Base-by-base conservation (phyloP, 1,140 invertebrate species). In the Drosophila funebris region DNA sequence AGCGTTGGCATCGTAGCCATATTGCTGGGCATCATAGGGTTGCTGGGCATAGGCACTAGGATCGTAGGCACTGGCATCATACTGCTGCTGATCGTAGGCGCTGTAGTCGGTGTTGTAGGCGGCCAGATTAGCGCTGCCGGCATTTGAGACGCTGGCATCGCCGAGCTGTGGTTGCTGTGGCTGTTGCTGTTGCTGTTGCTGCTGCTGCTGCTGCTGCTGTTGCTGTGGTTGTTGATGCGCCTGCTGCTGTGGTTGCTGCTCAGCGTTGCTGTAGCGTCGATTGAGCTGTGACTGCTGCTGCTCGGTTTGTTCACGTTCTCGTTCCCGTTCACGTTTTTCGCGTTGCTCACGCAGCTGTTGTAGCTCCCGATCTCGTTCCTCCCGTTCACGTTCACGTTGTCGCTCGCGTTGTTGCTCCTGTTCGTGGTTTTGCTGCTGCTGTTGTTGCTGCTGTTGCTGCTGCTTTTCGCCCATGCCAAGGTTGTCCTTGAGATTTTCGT, bases 401-500 rank as follows among this genome's bases (percentile, higher is more conserved):
- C 61, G 72, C 36, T 82, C 60, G 11, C 60, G 37, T 33, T 76
- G 61, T 24, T 77, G 58, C 36, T 78, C 73, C 36, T 56, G 16
- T 7, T 50, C 48, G 33, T 73, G 61, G 11, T 82, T 44, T 4
- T 53, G 56, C 9, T 46, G 63, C 14, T 61, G 52, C 29, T 76
- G 66, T 8, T 82, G 63, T n/a, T 36, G 33, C 24, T 27, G 24
- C 41, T 79, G 81, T 39, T 87, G 70, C 14, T 73, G 73, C 64
- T 90, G 81, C 29, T 91, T 91, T 56, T 91, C 90, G 68, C 90
- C 85, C 81, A 84, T 72, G 76, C 89, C 89, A 78, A 90, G 70
- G 80, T 90, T 90, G 87, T 91, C 90, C 58, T 91, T 91, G 88
- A 90, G 81, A 87, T 91, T 91, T 75, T 91, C 90, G 75, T 90